A percentile compares a stretch with the other conserved stretches of the same genome.
Conservation (phyloP, 35 echinoderm and acorn worm species). For the Chiridota heheva region DNA sequence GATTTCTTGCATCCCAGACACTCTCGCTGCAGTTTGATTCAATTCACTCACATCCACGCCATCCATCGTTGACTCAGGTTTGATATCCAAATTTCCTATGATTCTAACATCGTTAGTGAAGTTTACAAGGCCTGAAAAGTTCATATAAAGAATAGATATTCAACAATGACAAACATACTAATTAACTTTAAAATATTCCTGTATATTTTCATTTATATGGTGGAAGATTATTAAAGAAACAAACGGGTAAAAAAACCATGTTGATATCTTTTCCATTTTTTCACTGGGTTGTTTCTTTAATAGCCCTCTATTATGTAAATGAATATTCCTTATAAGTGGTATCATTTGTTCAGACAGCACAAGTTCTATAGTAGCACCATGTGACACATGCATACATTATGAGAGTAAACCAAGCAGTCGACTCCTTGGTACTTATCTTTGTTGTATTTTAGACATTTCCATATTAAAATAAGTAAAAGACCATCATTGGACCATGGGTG, state of each 20-base stretch:
- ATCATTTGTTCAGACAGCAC: too few relatives aligned
- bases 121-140: not conserved
- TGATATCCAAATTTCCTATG: not conserved
- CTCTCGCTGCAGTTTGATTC: not conserved
- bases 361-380: not conserved
- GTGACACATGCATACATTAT: not conserved
- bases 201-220: not conserved
- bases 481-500: too few relatives aligned
- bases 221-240: too few relatives aligned
- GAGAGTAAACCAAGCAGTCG: not conserved
- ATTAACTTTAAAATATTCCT: not conserved
- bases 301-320: not conserved
- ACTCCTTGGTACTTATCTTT: too few relatives aligned
- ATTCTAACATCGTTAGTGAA: not conserved
- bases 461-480: too few relatives aligned
- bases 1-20: conserved; percentile 28
- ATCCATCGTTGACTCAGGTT: conserved; percentile 24
- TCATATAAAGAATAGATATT: not conserved
- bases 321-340: not conserved
- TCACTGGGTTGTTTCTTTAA: not conserved
- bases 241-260: too few relatives aligned
- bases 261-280: too few relatives aligned
- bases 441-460: too few relatives aligned
- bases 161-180: not conserved
- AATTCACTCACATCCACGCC: conserved; percentile 54